These are phyloP conservation scores for Marmota flaviventris DNA, from an alignment of 2,113 vertebrate genomes.

Conservation along the genomic window DNA sequence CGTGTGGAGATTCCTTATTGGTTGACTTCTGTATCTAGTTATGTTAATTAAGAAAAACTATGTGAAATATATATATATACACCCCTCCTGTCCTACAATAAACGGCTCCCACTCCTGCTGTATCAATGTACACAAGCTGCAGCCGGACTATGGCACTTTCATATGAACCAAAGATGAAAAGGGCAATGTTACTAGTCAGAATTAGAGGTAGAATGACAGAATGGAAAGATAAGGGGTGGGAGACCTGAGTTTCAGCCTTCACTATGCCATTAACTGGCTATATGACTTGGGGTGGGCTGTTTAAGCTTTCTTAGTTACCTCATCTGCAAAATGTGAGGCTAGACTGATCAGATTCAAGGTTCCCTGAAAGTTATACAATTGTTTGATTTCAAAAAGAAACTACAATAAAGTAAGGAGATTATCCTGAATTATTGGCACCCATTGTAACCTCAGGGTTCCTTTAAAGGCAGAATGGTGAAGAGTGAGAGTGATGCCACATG, in stretches of 20 bases:
- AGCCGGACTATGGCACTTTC: not conserved
- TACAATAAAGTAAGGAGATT: conserved; percentile 7
- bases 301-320: conserved; percentile 1
- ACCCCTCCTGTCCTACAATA: too few relatives aligned
- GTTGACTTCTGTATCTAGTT: too few relatives aligned
- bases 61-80: too few relatives aligned
- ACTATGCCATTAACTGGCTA: not conserved
- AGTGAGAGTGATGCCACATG: not conserved
- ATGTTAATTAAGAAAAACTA: too few relatives aligned
- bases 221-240: not conserved
- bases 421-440: not conserved
- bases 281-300: not conserved
- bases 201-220: not conserved
- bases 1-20: too few relatives aligned
- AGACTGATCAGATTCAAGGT: not conserved
- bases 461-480: not conserved
- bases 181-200: not conserved
- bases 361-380: not conserved
- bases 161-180: conserved; percentile 29
- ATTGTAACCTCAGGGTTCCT: conserved; percentile 37
- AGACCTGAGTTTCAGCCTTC: not conserved
- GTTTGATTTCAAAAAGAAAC: not conserved
- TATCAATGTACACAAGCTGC: too few relatives aligned
- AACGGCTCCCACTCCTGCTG: too few relatives aligned
- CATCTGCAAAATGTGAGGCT: conserved; percentile 4